These are phyloP conservation scores for Conger conger DNA, from an alignment of 2,113 vertebrate species.

Conservation along the genomic window DNA sequence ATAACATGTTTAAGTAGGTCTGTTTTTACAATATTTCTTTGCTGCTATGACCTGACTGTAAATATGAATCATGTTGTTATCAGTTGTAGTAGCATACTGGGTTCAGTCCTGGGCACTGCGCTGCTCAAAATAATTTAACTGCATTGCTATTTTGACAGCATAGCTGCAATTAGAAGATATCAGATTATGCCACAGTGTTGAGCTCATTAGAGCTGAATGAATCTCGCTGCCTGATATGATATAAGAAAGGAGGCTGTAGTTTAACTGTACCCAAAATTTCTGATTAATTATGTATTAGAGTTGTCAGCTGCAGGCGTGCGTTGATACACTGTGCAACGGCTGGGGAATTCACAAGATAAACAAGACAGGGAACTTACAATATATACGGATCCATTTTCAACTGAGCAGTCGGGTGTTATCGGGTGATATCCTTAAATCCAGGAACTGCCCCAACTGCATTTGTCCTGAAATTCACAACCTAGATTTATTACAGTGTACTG, in stretches of 20 bases:
- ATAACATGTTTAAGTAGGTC: background rate
- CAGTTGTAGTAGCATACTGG: background rate
- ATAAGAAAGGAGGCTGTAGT: background rate
- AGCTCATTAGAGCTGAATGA: background rate
- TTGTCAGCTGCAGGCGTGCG: background rate
- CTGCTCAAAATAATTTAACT: background rate
- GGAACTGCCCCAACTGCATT: background rate
- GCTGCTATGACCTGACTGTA: background rate
- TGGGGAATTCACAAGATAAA: background rate
- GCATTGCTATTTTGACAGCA: background rate
- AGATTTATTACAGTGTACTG: background rate
- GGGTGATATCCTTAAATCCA: background rate
- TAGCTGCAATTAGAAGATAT: background rate
- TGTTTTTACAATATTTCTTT: background rate
- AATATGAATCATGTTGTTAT: background rate
- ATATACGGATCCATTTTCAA: background rate
- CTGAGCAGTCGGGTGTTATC: background rate
- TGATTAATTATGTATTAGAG: background rate
- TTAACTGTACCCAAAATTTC: background rate
- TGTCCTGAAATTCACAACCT: background rate
- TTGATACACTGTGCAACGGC: background rate
- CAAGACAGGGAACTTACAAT: background rate
- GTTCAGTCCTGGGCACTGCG: background rate
- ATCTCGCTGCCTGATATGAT: background rate
- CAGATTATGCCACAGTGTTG: background rate